Base-by-base conservation (phyloP, 2,888 invertebrate genomes). In the Sinotaia quadrata region DNA sequence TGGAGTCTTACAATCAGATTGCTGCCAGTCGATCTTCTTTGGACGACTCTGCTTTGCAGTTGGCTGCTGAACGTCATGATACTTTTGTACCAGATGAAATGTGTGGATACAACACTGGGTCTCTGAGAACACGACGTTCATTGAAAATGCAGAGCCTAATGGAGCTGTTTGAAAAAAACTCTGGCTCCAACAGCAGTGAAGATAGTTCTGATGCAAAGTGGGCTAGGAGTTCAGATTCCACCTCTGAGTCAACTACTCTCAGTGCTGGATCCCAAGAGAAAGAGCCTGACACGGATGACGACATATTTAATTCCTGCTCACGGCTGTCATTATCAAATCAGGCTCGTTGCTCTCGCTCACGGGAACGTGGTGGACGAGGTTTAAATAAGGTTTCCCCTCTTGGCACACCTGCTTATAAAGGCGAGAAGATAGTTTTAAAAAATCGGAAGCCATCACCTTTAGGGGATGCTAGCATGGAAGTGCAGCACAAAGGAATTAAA, bases 151-250 rank as follows among this genome's bases (percentile, higher is more conserved):
- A 82, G 59, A 81, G 78, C 62, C 49, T 84, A 44, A 77, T 80
- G 72, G 82, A 83, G 69, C 72, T 79, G 52, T 83, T 84, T 78
- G 84, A 84, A 71, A 78, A 73, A 8, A 78, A 70, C 21, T 75
- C 78, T 7, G 76, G 71, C 57, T 72, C 73, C 18, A 76, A 71
- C 61, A 76, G 74, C 33, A 76, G 70, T 31, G 67, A 69, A 15
- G 59, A 56, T 67, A 75, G 68, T 62, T 67, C 65, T 15, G 69
- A 59, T 10, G 59, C 37, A 27, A 37, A 37, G 12, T 59, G 41
- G 10, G 47, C 44, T 47, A 60, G 68, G 37, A 12, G 54, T 27
- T 60, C 70, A 2, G 63, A 66, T 18, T 68, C 72, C 37, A 67
- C 68, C 15, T 72, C 72, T 3, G 49, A 37, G 15, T 54, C 65